Evolutionary conservation across 2,888 invertebrate genomes (phyloP).

Genomic region (Salpingus planirostris): DNA sequence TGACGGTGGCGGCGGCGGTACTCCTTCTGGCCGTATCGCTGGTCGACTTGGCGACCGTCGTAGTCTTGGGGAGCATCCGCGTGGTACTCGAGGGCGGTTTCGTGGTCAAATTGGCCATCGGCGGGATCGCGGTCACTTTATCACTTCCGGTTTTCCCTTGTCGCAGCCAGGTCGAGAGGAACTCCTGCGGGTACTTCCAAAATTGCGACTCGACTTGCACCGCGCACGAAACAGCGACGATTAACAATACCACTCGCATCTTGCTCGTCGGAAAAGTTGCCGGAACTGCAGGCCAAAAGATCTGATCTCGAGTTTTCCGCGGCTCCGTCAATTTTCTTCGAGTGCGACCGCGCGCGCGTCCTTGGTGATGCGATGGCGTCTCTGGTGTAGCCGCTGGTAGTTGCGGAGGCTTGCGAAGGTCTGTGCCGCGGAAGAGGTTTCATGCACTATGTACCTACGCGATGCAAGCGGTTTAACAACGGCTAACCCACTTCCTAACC

Average conservation of each 20-base stretch:
- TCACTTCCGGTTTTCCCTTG: slow-evolving; percentile 30
- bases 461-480: slow-evolving; percentile 30
- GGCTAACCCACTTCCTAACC: slow-evolving; percentile 41
- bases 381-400: slow-evolving; percentile 24
- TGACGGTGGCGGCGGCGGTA: slow-evolving; percentile 5
- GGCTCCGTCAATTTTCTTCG: slow-evolving; percentile 17
- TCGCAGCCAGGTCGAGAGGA: slow-evolving; percentile 30
- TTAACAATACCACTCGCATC: slow-evolving; percentile 26
- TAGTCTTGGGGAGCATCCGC: slow-evolving; percentile 3
- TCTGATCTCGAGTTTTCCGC: slow-evolving; percentile 19
- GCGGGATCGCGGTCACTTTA: slow-evolving; percentile 14
- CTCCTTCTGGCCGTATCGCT: slow-evolving; percentile 7
- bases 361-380: no score
- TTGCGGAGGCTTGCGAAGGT: slow-evolving; percentile 36
- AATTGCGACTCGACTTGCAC: slow-evolving; percentile 31
- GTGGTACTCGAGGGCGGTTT: slow-evolving; percentile 10
- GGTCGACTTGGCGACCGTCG: background rate
- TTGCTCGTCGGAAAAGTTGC: slow-evolving; percentile 11
- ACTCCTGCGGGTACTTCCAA: slow-evolving; percentile 35
- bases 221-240: slow-evolving; percentile 28
- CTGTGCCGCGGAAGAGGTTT: slow-evolving; percentile 35
- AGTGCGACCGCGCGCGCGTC: slow-evolving; percentile 25
- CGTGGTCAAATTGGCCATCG: slow-evolving; percentile 10
- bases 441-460: slow-evolving; percentile 35
- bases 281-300: slow-evolving; percentile 20